Conservation (phyloP, 1,140 invertebrate species). For the Aphaenogaster floridana region DNA sequence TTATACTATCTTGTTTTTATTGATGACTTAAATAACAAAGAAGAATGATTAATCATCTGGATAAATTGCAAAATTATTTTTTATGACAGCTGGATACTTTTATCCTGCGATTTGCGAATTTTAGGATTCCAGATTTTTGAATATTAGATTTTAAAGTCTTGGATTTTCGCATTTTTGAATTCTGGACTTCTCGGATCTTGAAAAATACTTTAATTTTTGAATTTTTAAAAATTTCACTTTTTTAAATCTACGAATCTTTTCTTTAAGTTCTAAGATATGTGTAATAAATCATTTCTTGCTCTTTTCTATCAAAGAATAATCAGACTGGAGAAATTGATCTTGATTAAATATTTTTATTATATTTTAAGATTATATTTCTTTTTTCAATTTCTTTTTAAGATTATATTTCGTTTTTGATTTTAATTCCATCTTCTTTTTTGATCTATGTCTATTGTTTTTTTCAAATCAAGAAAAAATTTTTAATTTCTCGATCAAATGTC, state of each 20-base stretch:
- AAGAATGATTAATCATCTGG: background rate
- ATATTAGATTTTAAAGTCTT: background rate
- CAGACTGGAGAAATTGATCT: background rate
- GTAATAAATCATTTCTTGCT: background rate
- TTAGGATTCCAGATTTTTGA: background rate
- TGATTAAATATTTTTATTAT: conserved; percentile 2
- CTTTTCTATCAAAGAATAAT: background rate
- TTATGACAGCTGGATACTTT: background rate
- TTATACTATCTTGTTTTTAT: conserved; percentile 21
- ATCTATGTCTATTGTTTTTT: background rate
- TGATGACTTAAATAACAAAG: conserved; percentile 4
- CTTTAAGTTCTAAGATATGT: conserved; percentile 15
- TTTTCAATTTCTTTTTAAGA: background rate
- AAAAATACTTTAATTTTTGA: background rate
- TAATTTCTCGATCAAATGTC: conserved; percentile 11
- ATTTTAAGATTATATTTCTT: conserved; percentile 15
- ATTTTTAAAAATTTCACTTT: background rate
- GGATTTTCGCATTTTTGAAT: background rate
- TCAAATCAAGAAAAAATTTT: background rate
- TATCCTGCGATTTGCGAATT: background rate
- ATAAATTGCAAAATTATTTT: conserved; percentile 1
- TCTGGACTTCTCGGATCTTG: background rate
- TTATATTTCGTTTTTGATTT: conserved; percentile 24
- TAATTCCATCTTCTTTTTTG: background rate
- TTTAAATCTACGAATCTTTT: background rate